These are phyloP conservation scores for Porites lutea DNA, from an alignment of 64 coral and sea anemone genomes.

Conservation along the genomic window DNA sequence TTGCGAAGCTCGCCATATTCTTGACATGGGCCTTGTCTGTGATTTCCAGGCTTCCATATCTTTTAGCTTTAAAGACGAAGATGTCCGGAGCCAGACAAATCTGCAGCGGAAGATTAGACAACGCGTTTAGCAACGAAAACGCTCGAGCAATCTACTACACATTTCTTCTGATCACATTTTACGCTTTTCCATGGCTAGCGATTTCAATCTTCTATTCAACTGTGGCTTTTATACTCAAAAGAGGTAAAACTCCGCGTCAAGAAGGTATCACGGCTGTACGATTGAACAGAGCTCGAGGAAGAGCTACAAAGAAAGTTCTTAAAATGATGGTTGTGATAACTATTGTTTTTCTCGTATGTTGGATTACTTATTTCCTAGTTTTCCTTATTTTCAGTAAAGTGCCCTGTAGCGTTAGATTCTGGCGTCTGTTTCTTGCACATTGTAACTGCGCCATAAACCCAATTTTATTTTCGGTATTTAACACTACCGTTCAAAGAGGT, in stretches of 20 bases:
- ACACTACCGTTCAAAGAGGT: constrained; percentile 12
- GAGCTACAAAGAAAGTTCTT: constrained; percentile 9
- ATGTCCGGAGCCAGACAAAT: not conserved
- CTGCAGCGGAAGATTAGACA: constrained; percentile 24
- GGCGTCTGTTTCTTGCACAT: constrained; percentile 68
- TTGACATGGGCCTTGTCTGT: constrained; percentile 46
- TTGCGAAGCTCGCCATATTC: constrained; percentile 17
- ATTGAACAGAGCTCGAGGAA: not conserved
- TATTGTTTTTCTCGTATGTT: constrained; percentile 49
- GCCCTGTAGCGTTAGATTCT: constrained; percentile 59
- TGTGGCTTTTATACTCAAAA: constrained; percentile 18
- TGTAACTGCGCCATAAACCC: constrained; percentile 67
- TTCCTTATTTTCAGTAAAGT: constrained; percentile 11
- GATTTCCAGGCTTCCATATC: constrained; percentile 30
- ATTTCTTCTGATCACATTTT: constrained; percentile 47
- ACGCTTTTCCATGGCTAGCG: constrained; percentile 31
- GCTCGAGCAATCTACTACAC: constrained; percentile 60
- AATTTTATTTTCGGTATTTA: constrained; percentile 36
- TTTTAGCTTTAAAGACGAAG: constrained; percentile 16
- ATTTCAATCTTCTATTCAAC: constrained; percentile 39
- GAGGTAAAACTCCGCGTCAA: constrained; percentile 5
- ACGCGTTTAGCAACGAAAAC: constrained; percentile 26
- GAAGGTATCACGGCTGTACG: not conserved
- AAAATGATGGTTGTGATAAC: constrained; percentile 56
- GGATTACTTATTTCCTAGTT: constrained; percentile 65